Evolutionary conservation across 2,113 vertebrate species (phyloP).

Genomic region (Physeter macrocephalus): DNA sequence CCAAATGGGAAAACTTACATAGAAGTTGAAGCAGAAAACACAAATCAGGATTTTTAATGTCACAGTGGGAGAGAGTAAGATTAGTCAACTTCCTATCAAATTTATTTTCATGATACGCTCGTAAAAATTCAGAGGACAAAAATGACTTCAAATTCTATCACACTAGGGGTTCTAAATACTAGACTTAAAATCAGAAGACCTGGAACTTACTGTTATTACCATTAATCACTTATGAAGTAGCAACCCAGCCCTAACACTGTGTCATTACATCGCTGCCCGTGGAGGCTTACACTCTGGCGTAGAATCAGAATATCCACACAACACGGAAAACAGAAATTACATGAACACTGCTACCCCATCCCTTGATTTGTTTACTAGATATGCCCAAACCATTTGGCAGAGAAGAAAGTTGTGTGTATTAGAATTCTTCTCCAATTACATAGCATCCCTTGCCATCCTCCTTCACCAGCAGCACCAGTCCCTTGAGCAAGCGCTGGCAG

Average conservation of each 20-base stretch:
- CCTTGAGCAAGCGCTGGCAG: background rate
- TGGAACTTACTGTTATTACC: background rate
- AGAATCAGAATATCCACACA: background rate
- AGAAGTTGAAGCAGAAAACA: background rate
- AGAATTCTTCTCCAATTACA: background rate
- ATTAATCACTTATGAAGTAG: background rate
- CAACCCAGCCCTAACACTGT: background rate
- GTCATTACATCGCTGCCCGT: background rate
- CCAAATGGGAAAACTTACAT: background rate
- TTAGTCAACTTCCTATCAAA: background rate
- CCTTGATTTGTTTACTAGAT: background rate
- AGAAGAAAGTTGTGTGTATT: background rate
- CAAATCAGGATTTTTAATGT: background rate
- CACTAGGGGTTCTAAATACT: background rate
- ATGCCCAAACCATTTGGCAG: background rate
- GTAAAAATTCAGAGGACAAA: background rate
- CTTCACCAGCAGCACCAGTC: background rate
- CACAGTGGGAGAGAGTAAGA: background rate
- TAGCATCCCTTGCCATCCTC: background rate
- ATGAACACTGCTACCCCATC: background rate
- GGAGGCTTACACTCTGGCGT: background rate
- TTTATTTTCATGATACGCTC: background rate
- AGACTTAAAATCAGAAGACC: background rate
- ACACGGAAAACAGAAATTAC: background rate
- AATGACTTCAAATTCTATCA: background rate